These are phyloP conservation scores for Aporophyla lueneburgensis DNA, from an alignment of 2,888 invertebrate species.

Conservation along the genomic window DNA sequence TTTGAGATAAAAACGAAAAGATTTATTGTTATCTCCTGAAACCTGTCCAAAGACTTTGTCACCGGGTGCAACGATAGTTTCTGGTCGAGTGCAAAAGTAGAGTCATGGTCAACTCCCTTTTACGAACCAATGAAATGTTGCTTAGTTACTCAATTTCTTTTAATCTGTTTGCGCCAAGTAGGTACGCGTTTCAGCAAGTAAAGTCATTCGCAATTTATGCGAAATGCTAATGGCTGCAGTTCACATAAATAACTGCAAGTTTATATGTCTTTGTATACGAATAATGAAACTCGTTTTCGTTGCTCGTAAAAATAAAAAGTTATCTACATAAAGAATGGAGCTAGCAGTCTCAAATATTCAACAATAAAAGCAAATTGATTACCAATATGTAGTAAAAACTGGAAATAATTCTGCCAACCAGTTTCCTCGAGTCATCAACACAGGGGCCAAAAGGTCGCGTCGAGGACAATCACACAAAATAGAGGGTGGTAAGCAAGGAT, in stretches of 20 bases:
- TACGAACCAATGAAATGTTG: not conserved
- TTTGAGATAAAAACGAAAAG: not conserved
- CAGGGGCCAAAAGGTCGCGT: slow-evolving; percentile 5
- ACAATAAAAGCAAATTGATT: not conserved
- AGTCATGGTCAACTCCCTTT: slow-evolving; percentile 1
- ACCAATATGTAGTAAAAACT: slow-evolving; percentile 12
- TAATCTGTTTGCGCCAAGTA: no score
- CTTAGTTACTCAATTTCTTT: not conserved
- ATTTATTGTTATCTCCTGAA: slow-evolving; percentile 2
- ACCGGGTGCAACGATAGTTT: slow-evolving; percentile 11
- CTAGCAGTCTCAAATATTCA: not conserved
- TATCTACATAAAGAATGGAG: not conserved
- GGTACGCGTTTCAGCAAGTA: not conserved
- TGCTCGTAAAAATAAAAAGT: no score
- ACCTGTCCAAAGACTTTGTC: not conserved
- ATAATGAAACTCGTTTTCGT: not conserved
- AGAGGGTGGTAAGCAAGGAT: no score
- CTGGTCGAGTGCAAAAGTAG: slow-evolving; percentile 6
- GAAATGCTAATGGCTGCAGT: not conserved
- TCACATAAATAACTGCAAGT: not conserved
- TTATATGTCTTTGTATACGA: not conserved
- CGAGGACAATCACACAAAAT: slow-evolving; percentile 5
- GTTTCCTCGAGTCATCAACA: not conserved
- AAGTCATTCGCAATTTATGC: not conserved
- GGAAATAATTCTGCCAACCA: not conserved